A percentile compares a stretch with the other conserved stretches of the same genome.
Evolutionary conservation across 1,140 invertebrate species (phyloP).

Genomic region (Tetramorium parvispinum): DNA sequence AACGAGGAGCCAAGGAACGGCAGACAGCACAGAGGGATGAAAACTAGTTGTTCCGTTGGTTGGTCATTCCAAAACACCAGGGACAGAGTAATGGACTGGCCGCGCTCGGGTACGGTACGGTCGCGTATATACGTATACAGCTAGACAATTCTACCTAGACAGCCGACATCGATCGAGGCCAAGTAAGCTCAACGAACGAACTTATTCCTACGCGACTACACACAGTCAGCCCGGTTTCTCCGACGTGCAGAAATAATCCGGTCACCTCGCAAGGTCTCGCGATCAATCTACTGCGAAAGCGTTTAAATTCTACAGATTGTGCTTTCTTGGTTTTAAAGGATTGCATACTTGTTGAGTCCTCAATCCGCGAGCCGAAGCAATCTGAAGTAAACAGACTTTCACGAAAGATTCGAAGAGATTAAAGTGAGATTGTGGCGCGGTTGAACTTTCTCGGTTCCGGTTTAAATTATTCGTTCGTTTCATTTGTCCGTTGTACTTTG

Average conservation of each 20-base stretch:
- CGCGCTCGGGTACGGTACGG: background rate
- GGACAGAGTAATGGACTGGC: constrained; percentile 50
- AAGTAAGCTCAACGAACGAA: constrained; percentile 42
- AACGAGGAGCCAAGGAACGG: background rate
- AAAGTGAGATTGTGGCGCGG: background rate
- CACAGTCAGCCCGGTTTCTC: constrained; percentile 12
- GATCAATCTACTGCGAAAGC: background rate
- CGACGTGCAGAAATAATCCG: constrained; percentile 57
- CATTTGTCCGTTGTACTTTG: background rate
- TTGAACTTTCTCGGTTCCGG: background rate
- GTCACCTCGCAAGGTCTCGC: background rate
- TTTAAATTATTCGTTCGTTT: background rate
- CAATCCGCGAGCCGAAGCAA: background rate
- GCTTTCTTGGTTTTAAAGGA: constrained; percentile 3
- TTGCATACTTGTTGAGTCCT: constrained; percentile 31
- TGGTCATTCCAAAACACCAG: constrained; percentile 52
- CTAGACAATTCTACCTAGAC: constrained; percentile 38
- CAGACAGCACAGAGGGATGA: constrained; percentile 38
- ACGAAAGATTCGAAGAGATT: background rate
- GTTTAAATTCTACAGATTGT: constrained; percentile 12
- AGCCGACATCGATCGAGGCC: constrained; percentile 60
- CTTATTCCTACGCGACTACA: constrained; percentile 29
- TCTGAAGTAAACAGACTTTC: background rate
- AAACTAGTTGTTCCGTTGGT: constrained; percentile 33
- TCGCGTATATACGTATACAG: constrained; percentile 1